phyloP scores from a whole-genome alignment of 1,140 invertebrate species.

The Drosophila ananassae region DNA sequence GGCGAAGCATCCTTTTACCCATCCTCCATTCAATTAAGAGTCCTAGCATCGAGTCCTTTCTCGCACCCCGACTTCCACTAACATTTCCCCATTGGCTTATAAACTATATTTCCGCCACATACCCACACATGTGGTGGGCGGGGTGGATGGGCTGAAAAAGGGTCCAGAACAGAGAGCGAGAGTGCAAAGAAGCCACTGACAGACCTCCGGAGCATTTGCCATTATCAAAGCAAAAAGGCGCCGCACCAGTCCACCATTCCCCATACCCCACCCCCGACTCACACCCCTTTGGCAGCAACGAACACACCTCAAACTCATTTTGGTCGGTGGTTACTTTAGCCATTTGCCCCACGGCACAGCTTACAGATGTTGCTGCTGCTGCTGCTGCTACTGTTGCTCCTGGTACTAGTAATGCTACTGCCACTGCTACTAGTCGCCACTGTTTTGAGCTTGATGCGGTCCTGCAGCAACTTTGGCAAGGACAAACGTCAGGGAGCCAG shows the following conservation, averaged over 20 bases:
- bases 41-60: constrained; percentile 10
- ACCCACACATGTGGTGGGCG: constrained; percentile 22
- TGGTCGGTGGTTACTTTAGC: constrained; percentile 74
- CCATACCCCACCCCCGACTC: neutral
- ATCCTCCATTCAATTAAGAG: constrained; percentile 31
- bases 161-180: neutral
- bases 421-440: constrained; percentile 30
- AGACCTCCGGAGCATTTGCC: constrained; percentile 65
- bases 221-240: constrained; percentile 77
- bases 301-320: constrained; percentile 69
- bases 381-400: constrained; percentile 27
- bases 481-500: constrained; percentile 53
- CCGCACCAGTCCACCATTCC: constrained; percentile 34
- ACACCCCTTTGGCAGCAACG: neutral
- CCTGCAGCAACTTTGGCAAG: constrained; percentile 52
- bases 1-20: constrained; percentile 25
- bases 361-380: constrained; percentile 28
- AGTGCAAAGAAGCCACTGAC: constrained; percentile 56
- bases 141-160: neutral
- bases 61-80: constrained; percentile 27
- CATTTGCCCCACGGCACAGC: constrained; percentile 76
- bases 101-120: constrained; percentile 56
- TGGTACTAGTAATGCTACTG: constrained; percentile 14
- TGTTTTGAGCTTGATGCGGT: constrained; percentile 54
- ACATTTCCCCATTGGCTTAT: constrained; percentile 63